Evolutionary conservation across 2,888 invertebrate species (phyloP).

Genomic region (Cremastobaeus sp.): DNA sequence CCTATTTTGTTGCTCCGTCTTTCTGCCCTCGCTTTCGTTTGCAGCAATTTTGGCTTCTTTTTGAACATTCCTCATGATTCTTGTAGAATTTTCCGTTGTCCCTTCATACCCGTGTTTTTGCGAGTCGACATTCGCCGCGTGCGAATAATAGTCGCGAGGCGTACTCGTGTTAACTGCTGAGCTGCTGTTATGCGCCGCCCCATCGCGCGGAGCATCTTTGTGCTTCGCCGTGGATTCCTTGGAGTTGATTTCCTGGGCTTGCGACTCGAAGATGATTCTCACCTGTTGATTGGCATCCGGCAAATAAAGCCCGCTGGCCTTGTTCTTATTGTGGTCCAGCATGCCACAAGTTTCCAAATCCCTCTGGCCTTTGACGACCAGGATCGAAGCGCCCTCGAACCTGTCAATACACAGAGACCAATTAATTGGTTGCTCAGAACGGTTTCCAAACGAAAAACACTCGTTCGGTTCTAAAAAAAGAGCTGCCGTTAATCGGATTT

Average conservation of each 20-base stretch:
- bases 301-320: slow-evolving; percentile 77
- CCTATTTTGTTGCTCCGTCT: not conserved
- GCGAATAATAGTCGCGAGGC: no score
- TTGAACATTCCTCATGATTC: slow-evolving; percentile 29
- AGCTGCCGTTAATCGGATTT: no score
- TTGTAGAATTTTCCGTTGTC: slow-evolving; percentile 10
- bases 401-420: no score
- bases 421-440: not conserved
- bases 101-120: not conserved
- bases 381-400: slow-evolving; percentile 85
- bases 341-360: slow-evolving; percentile 88
- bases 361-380: slow-evolving; percentile 89
- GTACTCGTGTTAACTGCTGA: not conserved
- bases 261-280: slow-evolving; percentile 82
- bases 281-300: slow-evolving; percentile 82
- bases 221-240: slow-evolving; percentile 59
- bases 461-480: not conserved
- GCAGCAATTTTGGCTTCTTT: not conserved
- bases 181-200: not conserved
- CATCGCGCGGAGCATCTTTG: slow-evolving; percentile 66
- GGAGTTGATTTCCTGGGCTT: slow-evolving; percentile 78
- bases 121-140: no score
- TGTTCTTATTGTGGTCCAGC: slow-evolving; percentile 84
- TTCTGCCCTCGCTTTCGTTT: slow-evolving; percentile 5
- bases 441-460: not conserved